Percentiles rank a stretch among this genome's conserved stretches.
phyloP scores from a whole-genome alignment of 2,113 vertebrate genomes.

The Mus spicilegus region DNA sequence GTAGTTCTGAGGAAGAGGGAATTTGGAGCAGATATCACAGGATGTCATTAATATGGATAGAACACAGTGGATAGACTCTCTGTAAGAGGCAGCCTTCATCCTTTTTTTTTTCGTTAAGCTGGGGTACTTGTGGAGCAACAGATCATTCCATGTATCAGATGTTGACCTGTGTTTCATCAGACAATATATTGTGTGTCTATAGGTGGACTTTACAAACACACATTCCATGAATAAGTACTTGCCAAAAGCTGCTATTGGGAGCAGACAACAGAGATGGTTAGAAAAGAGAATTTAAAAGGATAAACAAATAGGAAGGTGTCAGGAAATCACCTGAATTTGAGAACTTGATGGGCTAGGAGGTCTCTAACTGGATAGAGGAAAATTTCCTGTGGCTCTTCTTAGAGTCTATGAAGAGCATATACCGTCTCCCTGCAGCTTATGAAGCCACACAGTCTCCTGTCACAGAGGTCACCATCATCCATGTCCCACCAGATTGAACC shows the following conservation, averaged over 20 bases:
- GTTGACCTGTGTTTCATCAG: not conserved
- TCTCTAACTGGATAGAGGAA: not conserved
- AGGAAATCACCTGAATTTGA: not conserved
- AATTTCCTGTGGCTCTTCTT: not conserved
- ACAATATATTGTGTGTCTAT: not conserved
- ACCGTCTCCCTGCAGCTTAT: not conserved
- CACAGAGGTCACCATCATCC: not conserved
- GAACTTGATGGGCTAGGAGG: not conserved
- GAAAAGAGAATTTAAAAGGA: not conserved
- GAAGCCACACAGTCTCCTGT: not conserved
- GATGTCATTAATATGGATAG: not conserved
- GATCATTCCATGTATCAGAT: not conserved
- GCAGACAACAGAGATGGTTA: not conserved
- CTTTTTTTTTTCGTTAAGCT: not conserved
- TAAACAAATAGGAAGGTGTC: not conserved
- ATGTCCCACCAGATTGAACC: not conserved
- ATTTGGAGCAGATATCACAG: not conserved
- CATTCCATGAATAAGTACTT: not conserved
- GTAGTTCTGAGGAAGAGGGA: not conserved
- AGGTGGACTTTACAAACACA: not conserved
- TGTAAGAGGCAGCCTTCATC: not conserved
- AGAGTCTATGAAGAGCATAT: not conserved
- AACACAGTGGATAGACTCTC: not conserved
- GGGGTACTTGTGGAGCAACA: not conserved
- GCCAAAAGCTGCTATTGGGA: not conserved